Conservation (phyloP, 2,113 vertebrate species). For the Ailuropoda melanoleuca region DNA sequence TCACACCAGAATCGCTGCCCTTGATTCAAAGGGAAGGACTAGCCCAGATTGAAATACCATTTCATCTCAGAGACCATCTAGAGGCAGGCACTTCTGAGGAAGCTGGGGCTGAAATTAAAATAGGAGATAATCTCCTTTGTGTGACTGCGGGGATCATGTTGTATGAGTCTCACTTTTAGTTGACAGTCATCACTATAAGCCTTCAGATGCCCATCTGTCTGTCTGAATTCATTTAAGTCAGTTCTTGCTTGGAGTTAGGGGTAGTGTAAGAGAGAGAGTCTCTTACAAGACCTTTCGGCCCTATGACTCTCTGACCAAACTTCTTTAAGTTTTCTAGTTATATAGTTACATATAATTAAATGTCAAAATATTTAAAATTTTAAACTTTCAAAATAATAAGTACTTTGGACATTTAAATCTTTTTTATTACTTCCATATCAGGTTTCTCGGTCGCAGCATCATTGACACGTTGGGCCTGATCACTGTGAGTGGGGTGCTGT, state of each 20-base stretch:
- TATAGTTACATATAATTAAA: not conserved
- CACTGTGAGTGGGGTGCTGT: not conserved
- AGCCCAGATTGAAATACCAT: not conserved
- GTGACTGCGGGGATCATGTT: not conserved
- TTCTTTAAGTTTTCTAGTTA: not conserved
- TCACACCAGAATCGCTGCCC: not conserved
- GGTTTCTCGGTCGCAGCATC: not conserved
- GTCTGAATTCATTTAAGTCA: conserved; percentile 1
- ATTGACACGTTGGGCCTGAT: not conserved
- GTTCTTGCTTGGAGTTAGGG: not conserved
- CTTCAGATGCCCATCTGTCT: not conserved
- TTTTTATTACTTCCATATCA: not conserved
- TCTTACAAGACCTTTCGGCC: not conserved
- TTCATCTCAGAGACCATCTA: conserved; percentile 20
- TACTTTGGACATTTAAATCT: not conserved
- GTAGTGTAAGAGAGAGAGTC: not conserved
- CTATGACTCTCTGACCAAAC: not conserved
- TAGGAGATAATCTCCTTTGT: not conserved
- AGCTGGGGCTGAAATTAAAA: not conserved
- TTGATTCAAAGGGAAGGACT: conserved; percentile 15
- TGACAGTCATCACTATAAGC: not conserved
- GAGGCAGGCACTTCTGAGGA: conserved; percentile 29
- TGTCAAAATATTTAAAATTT: not conserved
- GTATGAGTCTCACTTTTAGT: not conserved
- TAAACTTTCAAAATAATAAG: not conserved